Base-by-base conservation (phyloP, 2,888 invertebrate species). In the Drosophila pseudotalamancana region DNA sequence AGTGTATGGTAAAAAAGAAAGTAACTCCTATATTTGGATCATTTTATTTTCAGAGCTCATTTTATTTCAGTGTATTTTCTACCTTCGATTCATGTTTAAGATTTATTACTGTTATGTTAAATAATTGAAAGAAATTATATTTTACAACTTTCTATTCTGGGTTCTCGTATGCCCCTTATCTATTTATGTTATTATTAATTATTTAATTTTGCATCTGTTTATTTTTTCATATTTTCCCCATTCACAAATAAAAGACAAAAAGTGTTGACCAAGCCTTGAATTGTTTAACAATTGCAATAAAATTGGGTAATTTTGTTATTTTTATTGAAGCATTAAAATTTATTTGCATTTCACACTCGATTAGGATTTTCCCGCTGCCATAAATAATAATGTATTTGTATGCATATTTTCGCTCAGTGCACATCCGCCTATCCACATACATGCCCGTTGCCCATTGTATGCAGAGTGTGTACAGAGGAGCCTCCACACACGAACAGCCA, bases 381-480 rank as follows among this genome's bases (percentile, higher is more conserved):
- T 11, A 27, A 27, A 27, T 27, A 27, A 9, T 9, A 27, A n/a
- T n/a, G 8, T 29, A 4, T 18, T n/a, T 19, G 5, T 34, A n/a
- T 32, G n/a, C 18, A 23, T 18, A 19, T 25, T 70, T 72, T 72
- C 32, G 53, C 21, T 8, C 67, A 70, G 70, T 70, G 70, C 29
- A 62, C 18, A 59, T 14, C 4, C 21, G 12, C 8, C n/a, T 31
- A 27, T 14, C 4, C 9, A 27, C 40, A 51, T 25, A 31, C 8
- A 18, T 14, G 12, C 12, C 6, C 14, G 25, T 12, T n/a, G n/a
- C n/a, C 19, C 12, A 40, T 35, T 14, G 19, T 37, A 25, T 29
- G 16, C 27, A 32, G 8, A 9, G 37, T 27, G 43, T 25, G 16
- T 39, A 59, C 40, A 19, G 43, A 25, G 35, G 40, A 45, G 21